phyloP scores from a whole-genome alignment of 2,797 vertebrate species.

The Schizopygopsis pylzovi region DNA sequence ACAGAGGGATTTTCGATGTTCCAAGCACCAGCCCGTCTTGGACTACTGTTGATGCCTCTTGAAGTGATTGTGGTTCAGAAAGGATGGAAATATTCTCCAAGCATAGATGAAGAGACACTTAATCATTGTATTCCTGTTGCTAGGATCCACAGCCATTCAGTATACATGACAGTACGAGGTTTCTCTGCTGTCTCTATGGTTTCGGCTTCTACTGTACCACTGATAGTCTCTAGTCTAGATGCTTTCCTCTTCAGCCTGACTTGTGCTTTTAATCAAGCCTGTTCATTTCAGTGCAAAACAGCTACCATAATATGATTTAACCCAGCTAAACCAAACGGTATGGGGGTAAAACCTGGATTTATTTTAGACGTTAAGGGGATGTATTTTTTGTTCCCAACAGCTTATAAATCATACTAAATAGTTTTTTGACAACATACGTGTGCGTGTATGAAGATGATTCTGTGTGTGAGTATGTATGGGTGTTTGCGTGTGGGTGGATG shows the following conservation, averaged over 20 bases:
- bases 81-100: not conserved
- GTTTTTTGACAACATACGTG: not conserved
- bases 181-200: constrained; percentile 29
- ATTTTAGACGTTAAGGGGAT: not conserved
- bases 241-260: not conserved
- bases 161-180: constrained; percentile 64
- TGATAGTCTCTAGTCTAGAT: not conserved
- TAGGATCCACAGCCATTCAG: constrained; percentile 66
- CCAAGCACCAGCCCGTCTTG: not conserved
- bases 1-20: not conserved
- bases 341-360: not conserved
- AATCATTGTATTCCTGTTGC: constrained; percentile 59
- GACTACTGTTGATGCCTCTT: not conserved
- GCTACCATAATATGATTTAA: not conserved
- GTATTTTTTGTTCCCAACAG: not conserved
- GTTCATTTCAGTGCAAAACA: not conserved
- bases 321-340: not conserved
- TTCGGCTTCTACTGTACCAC: constrained; percentile 5
- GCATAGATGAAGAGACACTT: constrained; percentile 21
- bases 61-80: constrained; percentile 5
- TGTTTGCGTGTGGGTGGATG: constrained; percentile 64
- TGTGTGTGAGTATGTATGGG: not conserved
- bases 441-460: not conserved
- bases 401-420: not conserved
- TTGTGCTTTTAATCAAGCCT: not conserved